Percentiles rank a stretch among this genome's conserved stretches.
phyloP scores from a whole-genome alignment of 2,888 invertebrate genomes.

The Dasysyrphus albostriatus region DNA sequence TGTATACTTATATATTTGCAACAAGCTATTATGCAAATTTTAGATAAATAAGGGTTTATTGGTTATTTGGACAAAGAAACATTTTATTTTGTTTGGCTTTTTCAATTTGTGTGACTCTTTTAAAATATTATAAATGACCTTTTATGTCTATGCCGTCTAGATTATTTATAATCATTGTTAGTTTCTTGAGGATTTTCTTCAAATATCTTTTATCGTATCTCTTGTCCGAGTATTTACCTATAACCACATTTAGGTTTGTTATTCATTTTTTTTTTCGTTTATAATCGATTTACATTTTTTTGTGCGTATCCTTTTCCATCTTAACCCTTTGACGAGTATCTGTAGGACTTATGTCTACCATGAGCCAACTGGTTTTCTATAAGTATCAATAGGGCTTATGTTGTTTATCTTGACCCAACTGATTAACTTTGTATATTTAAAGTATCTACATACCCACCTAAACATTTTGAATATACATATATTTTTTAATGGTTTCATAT shows the following conservation, averaged over 20 bases:
- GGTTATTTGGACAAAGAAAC: not conserved
- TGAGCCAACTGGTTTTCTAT: not conserved
- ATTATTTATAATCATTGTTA: not conserved
- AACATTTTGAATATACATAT: not conserved
- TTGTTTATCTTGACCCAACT: not conserved
- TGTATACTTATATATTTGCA: no score
- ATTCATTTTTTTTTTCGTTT: not conserved
- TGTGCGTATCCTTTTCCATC: not conserved
- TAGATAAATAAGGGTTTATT: not conserved
- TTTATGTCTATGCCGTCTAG: no score
- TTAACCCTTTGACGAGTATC: not conserved
- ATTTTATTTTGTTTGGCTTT: not conserved
- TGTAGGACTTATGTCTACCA: not conserved
- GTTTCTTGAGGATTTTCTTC: not conserved
- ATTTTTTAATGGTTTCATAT: not conserved
- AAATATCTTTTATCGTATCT: not conserved
- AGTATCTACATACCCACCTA: no score
- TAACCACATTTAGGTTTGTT: conserved; percentile 7
- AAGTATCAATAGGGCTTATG: not conserved
- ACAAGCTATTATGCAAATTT: conserved; percentile 15
- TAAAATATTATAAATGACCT: not conserved
- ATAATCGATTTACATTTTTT: not conserved
- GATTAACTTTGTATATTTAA: not conserved
- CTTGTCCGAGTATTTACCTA: conserved; percentile 14
- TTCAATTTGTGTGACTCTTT: not conserved